phyloP scores from a whole-genome alignment of 2,797 vertebrate species.

The Diplodus sargus region DNA sequence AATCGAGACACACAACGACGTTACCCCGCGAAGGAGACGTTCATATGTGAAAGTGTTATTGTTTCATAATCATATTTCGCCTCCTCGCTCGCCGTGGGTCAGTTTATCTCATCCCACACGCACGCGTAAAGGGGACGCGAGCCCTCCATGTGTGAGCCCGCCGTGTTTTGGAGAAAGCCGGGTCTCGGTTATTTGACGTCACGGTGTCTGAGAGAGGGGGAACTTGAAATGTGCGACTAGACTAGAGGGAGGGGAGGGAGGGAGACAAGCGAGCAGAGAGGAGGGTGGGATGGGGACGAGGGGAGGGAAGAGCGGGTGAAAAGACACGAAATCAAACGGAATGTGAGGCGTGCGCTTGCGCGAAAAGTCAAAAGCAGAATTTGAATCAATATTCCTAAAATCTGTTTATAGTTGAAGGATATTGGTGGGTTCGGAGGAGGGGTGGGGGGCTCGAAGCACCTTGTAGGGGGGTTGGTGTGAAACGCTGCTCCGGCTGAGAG shows the following conservation, averaged over 20 bases:
- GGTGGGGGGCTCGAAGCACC: slow-evolving; percentile 30
- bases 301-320: slow-evolving; percentile 23
- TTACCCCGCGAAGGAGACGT: background rate
- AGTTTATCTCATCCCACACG: slow-evolving; percentile 6
- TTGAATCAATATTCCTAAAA: slow-evolving; percentile 73
- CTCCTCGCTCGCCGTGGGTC: slow-evolving; percentile 12
- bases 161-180: slow-evolving; percentile 59
- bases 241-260: slow-evolving; percentile 44
- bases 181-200: slow-evolving; percentile 85
- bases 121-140: slow-evolving; percentile 38
- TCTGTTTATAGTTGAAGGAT: slow-evolving; percentile 73
- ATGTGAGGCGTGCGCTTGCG: slow-evolving; percentile 74
- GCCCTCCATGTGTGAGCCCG: slow-evolving; percentile 58
- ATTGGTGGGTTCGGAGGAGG: slow-evolving; percentile 17
- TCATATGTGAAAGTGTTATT: background rate
- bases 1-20: background rate
- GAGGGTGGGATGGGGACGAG: background rate
- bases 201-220: slow-evolving; percentile 76
- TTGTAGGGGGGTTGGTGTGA: slow-evolving; percentile 46
- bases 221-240: slow-evolving; percentile 77
- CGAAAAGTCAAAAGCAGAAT: slow-evolving; percentile 60
- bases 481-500: slow-evolving; percentile 26
- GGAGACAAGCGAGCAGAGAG: slow-evolving; percentile 21
- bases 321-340: slow-evolving; percentile 71
- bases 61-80: background rate